phyloP scores from a whole-genome alignment of 2,113 vertebrate species.

The Pachyramphus minor region DNA sequence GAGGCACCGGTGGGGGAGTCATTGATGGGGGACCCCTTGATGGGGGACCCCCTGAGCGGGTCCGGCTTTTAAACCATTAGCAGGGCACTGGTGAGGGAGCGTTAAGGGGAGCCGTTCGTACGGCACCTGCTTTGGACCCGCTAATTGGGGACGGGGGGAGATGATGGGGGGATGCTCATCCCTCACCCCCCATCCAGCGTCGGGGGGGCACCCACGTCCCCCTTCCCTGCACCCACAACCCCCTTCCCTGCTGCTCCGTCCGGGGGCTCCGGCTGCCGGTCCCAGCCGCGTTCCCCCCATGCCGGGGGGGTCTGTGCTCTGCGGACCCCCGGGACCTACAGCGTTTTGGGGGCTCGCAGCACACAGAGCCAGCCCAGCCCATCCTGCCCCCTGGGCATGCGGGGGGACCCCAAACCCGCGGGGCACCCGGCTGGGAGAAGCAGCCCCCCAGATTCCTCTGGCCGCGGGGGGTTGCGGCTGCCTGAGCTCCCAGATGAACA shows the following conservation, averaged over 20 bases:
- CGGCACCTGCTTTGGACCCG: background rate
- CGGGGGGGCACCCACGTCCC: background rate
- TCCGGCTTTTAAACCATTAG: no score
- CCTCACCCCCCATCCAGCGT: background rate
- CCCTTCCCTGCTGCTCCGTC: background rate
- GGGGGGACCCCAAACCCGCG: background rate
- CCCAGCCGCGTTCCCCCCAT: background rate
- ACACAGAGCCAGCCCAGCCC: background rate
- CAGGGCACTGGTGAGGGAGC: background rate
- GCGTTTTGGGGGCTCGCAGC: accelerated
- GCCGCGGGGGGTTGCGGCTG: background rate
- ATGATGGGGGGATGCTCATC: accelerated
- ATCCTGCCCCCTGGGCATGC: background rate
- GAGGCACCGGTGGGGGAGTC: background rate
- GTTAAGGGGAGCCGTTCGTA: background rate
- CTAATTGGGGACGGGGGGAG: accelerated
- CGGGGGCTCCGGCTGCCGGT: background rate
- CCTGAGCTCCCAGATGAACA: background rate
- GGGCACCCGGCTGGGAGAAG: background rate
- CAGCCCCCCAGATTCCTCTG: background rate
- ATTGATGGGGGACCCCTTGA: background rate
- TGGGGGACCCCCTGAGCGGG: background rate
- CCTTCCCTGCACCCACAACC: background rate
- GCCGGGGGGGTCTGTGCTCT: no score
- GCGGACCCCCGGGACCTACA: background rate